These are phyloP conservation scores for Tenodera sinensis DNA, from an alignment of 2,888 invertebrate species.

Conservation along the genomic window DNA sequence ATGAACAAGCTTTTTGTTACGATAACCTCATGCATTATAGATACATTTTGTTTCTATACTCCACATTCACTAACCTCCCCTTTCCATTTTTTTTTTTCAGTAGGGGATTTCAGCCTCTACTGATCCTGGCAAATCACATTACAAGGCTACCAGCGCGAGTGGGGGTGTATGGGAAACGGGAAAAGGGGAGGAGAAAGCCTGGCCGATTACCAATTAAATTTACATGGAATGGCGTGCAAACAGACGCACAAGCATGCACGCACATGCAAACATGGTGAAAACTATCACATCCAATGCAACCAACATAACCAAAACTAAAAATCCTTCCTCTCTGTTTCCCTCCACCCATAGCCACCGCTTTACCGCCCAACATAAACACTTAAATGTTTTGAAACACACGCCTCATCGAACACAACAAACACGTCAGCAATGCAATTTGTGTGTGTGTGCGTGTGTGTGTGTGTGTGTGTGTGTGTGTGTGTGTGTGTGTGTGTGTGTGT, in stretches of 20 bases:
- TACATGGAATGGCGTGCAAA: background rate
- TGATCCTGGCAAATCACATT: conserved; percentile 5
- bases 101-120: background rate
- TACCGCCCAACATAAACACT: background rate
- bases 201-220: conserved; percentile 13
- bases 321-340: background rate
- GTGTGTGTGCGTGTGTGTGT: too few relatives aligned
- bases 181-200: background rate
- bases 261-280: background rate
- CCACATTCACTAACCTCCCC: too few relatives aligned
- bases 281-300: background rate
- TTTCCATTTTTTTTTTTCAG: background rate
- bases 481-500: too few relatives aligned
- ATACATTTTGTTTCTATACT: background rate
- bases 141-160: background rate
- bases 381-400: background rate
- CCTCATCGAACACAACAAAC: background rate
- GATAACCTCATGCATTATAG: background rate
- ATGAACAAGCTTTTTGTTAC: background rate
- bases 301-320: background rate
- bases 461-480: too few relatives aligned
- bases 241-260: background rate
- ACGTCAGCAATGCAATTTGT: background rate
- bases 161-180: background rate
- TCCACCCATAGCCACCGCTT: background rate